Base-by-base conservation (phyloP, 2,797 vertebrate species). In the Melanotaenia boesemani region DNA sequence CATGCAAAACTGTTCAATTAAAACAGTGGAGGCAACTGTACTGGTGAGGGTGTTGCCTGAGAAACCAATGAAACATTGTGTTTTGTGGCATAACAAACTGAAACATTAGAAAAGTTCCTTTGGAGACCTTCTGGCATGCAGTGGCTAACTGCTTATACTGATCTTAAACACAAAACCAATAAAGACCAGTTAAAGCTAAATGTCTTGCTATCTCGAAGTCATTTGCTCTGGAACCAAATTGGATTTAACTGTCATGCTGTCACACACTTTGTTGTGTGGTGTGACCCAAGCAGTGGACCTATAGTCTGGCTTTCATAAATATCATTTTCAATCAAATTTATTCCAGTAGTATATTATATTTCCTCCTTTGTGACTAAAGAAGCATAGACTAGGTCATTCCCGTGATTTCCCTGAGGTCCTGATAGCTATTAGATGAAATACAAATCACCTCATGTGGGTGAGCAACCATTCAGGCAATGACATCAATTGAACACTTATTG, bases 381-480 rank as follows among this genome's bases (percentile, higher is more conserved):
- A 28, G 13, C 26, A 56, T 2, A 28, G 24, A 56, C 24, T 2
- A 28, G 56, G 26, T 5, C 5, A 28, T 32, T 48, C 32, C 55
- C 4, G 18, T 74, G 62, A 82, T 88, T 86, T 82, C 74, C 80
- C 81, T 13, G 9, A 60, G 66, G 79, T 60, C 37, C 56, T 28
- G 22, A 70, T 34, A 67, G 1, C 44, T 28, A 71, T 20, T 28
- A 41, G 26, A 54, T 58, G 39, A 73, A 54, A 50, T 58, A 30
- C 56, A 77, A 81, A 80, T 75, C 63, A 73, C 57, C 54, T 58
- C 10, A 52, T 61, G n/a, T 30, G 24, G 46, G 26, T 61, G 41
- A 57, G 58, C 58, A 24, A 60, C 34, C n/a, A 60, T 37, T 60
- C 36, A 11, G 61, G 37, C 60, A 30, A 60, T 62, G 22, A 64